A percentile compares a stretch with the other conserved stretches of the same genome.
phyloP scores from a whole-genome alignment of 1,140 invertebrate species.

The Drosophila pallidifrons region DNA sequence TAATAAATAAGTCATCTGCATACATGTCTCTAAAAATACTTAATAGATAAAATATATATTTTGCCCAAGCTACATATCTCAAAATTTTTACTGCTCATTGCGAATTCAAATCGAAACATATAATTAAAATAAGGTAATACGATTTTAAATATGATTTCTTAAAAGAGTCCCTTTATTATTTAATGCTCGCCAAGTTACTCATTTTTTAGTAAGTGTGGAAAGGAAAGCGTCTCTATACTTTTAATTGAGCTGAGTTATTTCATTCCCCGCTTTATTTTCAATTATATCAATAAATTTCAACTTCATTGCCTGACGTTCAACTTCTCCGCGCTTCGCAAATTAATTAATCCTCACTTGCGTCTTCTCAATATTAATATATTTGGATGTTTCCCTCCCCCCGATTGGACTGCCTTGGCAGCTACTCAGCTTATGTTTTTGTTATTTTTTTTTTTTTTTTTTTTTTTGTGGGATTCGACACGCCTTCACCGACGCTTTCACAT shows the following conservation, averaged over 20 bases:
- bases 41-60: too few species aligned
- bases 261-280: neutral
- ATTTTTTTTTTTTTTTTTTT: too few species aligned
- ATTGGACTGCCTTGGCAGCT: constrained; percentile 7
- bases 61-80: too few species aligned
- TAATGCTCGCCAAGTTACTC: too few species aligned
- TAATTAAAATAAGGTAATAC: too few species aligned
- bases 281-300: constrained; percentile 6
- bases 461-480: constrained; percentile 31
- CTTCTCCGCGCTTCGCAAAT: neutral
- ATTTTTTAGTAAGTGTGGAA: too few species aligned
- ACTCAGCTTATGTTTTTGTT: constrained; percentile 14
- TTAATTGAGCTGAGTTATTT: neutral
- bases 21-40: too few species aligned
- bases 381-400: neutral
- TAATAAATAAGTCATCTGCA: too few species aligned
- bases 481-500: constrained; percentile 49
- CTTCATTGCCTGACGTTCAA: neutral
- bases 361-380: constrained; percentile 5
- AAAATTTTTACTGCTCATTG: too few species aligned
- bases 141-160: too few species aligned
- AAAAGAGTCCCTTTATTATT: too few species aligned
- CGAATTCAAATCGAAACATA: too few species aligned
- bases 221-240: neutral
- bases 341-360: constrained; percentile 21